phyloP scores from a whole-genome alignment of 2,888 invertebrate genomes.

The Apamea sordens region DNA sequence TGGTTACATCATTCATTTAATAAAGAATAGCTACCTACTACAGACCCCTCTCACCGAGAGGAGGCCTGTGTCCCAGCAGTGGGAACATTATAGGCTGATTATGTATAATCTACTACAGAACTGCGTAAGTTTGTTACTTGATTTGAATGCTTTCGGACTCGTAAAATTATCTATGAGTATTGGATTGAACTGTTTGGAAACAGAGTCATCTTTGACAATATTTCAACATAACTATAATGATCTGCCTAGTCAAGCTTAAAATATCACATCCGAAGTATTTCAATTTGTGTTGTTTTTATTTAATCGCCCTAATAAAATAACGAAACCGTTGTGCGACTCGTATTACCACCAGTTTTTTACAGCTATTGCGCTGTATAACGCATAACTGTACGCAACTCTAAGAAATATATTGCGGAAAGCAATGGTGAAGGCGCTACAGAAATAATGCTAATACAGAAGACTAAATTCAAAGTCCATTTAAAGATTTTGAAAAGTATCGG shows the following conservation, averaged over 20 bases:
- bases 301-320: background rate
- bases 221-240: background rate
- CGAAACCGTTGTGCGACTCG: background rate
- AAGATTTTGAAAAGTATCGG: background rate
- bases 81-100: too few species aligned
- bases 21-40: too few species aligned
- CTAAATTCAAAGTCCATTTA: background rate
- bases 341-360: background rate
- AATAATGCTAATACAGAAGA: background rate
- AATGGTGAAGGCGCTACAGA: constrained; percentile 8
- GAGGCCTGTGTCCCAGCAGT: too few species aligned
- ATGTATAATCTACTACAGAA: background rate
- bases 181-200: background rate
- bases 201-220: background rate
- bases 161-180: background rate
- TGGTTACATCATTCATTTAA: too few species aligned
- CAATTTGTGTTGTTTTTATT: background rate
- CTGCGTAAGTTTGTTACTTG: background rate
- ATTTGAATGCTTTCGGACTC: background rate
- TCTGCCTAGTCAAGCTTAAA: background rate
- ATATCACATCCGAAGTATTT: background rate
- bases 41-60: too few species aligned
- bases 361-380: too few species aligned
- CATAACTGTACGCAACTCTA: background rate
- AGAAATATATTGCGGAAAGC: constrained; percentile 2